Conservation (phyloP, 2,888 invertebrate species). For the Tenthredo scrophulariae region DNA sequence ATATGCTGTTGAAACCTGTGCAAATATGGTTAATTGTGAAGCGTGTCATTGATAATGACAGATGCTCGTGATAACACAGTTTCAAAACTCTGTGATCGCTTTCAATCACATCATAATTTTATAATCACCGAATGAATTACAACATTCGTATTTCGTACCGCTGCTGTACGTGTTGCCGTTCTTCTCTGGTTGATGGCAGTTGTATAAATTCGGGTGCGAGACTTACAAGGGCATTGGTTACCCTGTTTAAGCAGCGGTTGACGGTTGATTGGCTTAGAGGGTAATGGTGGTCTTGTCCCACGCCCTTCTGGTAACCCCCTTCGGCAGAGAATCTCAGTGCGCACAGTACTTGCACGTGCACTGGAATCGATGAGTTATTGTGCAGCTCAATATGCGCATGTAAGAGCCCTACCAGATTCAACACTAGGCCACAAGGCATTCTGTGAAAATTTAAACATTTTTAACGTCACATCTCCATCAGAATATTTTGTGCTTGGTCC, state of each 20-base stretch:
- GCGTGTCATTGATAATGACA: no score
- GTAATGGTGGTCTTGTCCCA: slow-evolving; percentile 36
- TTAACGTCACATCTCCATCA: neutral
- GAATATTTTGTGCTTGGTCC: neutral
- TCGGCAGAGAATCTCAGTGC: slow-evolving; percentile 39
- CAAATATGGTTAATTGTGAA: no score
- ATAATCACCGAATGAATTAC: no score
- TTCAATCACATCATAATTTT: no score
- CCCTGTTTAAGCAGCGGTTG: neutral
- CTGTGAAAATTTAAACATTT: neutral
- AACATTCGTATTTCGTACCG: no score
- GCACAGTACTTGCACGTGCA: slow-evolving; percentile 16
- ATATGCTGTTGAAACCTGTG: slow-evolving; percentile 52
- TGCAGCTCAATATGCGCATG: slow-evolving; percentile 18
- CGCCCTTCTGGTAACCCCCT: slow-evolving; percentile 38
- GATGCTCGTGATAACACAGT: no score
- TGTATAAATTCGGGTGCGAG: no score
- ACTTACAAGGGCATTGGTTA: slow-evolving; percentile 26
- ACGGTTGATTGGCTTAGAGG: slow-evolving; percentile 29
- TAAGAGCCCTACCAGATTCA: slow-evolving; percentile 53
- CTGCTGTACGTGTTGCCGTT: no score
- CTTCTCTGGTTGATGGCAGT: no score
- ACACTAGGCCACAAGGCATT: neutral
- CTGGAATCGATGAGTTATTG: neutral
- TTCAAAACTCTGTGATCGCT: no score